Evolutionary conservation across 2,113 vertebrate species (phyloP).

Genomic region (Mionectes macconnelli): DNA sequence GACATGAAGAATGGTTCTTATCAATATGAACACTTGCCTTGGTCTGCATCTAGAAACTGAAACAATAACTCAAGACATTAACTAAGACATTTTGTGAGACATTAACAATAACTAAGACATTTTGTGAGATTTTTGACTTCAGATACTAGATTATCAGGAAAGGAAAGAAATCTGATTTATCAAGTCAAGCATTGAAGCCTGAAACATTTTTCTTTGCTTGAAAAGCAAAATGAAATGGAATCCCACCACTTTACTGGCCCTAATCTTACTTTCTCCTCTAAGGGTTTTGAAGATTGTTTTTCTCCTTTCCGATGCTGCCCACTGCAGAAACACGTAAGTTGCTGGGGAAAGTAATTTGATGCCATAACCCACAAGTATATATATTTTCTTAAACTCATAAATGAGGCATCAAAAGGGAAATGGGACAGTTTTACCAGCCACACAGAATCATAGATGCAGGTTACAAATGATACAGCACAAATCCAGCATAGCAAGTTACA

Average conservation of each 20-base stretch:
- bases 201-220: neutral
- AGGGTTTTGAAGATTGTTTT: neutral
- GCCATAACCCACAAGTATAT: neutral
- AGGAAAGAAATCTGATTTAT: neutral
- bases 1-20: neutral
- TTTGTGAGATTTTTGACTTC: neutral
- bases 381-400: neutral
- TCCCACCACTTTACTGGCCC: neutral
- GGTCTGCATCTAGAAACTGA: neutral
- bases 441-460: neutral
- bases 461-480: neutral
- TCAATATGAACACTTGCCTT: neutral
- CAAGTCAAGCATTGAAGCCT: neutral
- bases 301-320: neutral
- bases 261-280: neutral
- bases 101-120: too few relatives aligned
- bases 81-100: too few relatives aligned
- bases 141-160: neutral
- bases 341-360: neutral
- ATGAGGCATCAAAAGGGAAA: neutral
- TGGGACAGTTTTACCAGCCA: neutral
- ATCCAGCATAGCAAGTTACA: neutral
- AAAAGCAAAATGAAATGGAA: neutral
- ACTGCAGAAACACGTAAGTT: neutral
- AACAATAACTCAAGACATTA: neutral